Conservation (phyloP, 2,888 invertebrate species). For the Mesorhabditis sp. region DNA sequence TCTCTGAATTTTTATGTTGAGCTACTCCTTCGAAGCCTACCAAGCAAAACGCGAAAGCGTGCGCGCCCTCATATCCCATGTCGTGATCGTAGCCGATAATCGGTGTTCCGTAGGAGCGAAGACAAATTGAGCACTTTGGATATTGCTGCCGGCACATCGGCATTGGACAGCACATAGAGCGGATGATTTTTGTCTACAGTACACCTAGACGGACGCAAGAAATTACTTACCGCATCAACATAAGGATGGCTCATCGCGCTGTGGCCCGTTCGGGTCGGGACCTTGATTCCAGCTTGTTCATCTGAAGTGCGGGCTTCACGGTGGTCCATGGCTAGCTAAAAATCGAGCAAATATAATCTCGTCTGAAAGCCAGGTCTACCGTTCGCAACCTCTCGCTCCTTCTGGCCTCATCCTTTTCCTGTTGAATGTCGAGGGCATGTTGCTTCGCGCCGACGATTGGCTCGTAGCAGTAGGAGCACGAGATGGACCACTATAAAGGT, state of each 20-base stretch:
- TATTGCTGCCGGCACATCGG: not conserved
- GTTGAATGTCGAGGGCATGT: not conserved
- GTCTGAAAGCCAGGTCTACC: not conserved
- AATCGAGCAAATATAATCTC: not conserved
- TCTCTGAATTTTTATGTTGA: not conserved
- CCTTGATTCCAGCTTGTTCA: not conserved
- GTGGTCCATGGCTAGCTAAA: not conserved
- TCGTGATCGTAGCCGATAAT: slow-evolving; percentile 4
- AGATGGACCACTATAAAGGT: not conserved
- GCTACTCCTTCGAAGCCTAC: not conserved
- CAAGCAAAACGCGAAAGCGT: slow-evolving; percentile 2
- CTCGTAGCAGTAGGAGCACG: not conserved
- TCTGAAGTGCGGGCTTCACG: not conserved
- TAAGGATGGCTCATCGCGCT: not conserved
- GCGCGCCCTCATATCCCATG: not conserved
- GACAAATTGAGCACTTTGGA: slow-evolving; percentile 4
- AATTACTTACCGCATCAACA: not conserved
- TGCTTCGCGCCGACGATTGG: not conserved
- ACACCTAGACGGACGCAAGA: too few species aligned
- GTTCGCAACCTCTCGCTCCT: not conserved
- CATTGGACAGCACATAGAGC: not conserved
- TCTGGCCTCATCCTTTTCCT: not conserved
- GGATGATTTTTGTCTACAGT: slow-evolving; percentile 2
- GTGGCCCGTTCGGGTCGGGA: not conserved
- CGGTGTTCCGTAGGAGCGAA: not conserved